Base-by-base conservation (phyloP, 2,113 vertebrate genomes). In the Stercorarius parasiticus region DNA sequence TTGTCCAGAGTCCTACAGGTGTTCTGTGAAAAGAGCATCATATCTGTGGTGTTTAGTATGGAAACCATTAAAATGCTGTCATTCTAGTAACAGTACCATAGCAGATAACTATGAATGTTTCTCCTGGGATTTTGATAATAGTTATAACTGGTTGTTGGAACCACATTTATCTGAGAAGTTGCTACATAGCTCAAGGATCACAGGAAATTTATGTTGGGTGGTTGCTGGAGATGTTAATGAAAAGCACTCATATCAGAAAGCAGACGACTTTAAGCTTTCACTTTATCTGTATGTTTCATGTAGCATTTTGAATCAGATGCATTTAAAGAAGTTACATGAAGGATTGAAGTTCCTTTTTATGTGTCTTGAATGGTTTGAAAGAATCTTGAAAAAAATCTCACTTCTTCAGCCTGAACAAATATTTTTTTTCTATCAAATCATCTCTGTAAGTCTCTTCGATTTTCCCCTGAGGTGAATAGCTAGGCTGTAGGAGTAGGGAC, bases 1-100 rank as follows among this genome's bases (percentile, higher is more conserved):
- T 90, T 96, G n/a, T 98, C 97, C 76, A 99, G 93, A 52, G 83
- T 90, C 59, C 88, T 93, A 92, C 99, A 99, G 42, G 97, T 95
- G 22, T 97, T 92, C 99, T 98, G 97, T 49, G 73, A 91, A 74
- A 94, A 94, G 17, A 94, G 9, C 76, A 94, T 88, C 43, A 38
- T 56, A 92, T 38, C 55, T 82, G 38, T n/a, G 38, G 34, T 58
- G 49, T 85, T 96, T 64, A 95, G n/a, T 77, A 80, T 4, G 12
- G 65, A 95, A 95, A 93, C 13, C 30, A 59, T 65, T 76, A 90
- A 79, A 93, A 73, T 53, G 26, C 23, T 93, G 32, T 62, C 9
- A 9, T 78, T 94, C n/a, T 72, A 65, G 15, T 67, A 87, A 29
- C n/a, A 86, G 23, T 88, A 49, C 25, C 5, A 1, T 59, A 72